Percentiles rank a stretch among this genome's conserved stretches.
phyloP scores from a whole-genome alignment of 2,888 invertebrate genomes.

The Tipula confusa region DNA sequence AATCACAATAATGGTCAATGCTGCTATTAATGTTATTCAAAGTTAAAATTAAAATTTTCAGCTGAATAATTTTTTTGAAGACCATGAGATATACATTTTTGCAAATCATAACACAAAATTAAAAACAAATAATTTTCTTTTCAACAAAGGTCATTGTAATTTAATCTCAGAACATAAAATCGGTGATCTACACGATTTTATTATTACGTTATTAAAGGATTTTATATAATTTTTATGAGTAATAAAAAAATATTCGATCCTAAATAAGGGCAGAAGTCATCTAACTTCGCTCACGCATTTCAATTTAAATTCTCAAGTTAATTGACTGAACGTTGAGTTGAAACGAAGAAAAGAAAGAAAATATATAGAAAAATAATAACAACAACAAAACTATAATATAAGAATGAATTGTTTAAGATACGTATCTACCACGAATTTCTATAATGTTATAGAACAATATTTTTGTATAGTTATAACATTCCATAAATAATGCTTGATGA shows the following conservation, averaged over 20 bases:
- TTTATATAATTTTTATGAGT: background rate
- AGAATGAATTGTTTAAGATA: background rate
- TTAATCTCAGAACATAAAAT: background rate
- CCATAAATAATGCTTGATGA: slow-evolving; percentile 3
- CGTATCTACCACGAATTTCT: slow-evolving; percentile 20
- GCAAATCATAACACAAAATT: background rate
- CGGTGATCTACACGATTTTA: too few relatives aligned
- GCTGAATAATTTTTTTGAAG: slow-evolving; percentile 4
- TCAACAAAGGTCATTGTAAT: background rate
- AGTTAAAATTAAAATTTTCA: background rate
- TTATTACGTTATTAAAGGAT: background rate
- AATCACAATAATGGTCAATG: background rate
- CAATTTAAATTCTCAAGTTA: background rate
- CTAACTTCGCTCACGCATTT: slow-evolving; percentile 3
- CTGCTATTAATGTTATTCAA: background rate
- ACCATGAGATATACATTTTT: background rate
- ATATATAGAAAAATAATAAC: background rate
- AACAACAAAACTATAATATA: background rate
- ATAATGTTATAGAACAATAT: slow-evolving; percentile 25
- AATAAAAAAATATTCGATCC: background rate
- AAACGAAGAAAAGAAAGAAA: slow-evolving; percentile 25
- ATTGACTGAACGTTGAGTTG: background rate
- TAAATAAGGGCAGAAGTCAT: slow-evolving; percentile 20
- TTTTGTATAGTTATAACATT: background rate
- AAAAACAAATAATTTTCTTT: background rate